Percentiles rank a stretch among this genome's conserved stretches.
These are phyloP conservation scores for Thalassaphorura encarpata DNA, from an alignment of 1,140 invertebrate species.

Conservation along the genomic window DNA sequence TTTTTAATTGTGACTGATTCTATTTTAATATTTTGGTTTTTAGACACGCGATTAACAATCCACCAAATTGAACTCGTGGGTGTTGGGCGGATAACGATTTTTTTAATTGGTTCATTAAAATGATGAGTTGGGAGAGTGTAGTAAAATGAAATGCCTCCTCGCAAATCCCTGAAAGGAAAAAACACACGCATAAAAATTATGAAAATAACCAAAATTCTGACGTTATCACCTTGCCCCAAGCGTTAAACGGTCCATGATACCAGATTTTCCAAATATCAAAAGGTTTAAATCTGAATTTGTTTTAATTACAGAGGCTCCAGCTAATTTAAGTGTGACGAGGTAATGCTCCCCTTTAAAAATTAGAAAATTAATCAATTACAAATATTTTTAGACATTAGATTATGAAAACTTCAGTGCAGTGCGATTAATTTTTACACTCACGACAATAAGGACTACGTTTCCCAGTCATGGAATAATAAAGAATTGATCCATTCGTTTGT, in stretches of 20 bases:
- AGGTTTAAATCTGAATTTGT: not conserved
- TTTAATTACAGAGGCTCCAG: too few relatives aligned
- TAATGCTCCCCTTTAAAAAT: conserved; percentile 1
- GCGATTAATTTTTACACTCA: not conserved
- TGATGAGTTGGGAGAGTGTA: not conserved
- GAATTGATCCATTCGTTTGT: not conserved
- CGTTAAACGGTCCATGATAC: not conserved
- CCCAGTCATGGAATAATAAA: conserved; percentile 26
- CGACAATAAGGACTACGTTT: conserved; percentile 18
- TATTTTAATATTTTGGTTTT: not conserved
- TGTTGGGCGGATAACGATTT: not conserved
- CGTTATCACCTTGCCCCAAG: not conserved
- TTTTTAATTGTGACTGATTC: not conserved
- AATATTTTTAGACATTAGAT: not conserved
- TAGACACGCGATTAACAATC: not conserved
- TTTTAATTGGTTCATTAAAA: not conserved
- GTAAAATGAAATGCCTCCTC: not conserved
- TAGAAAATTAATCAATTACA: too few relatives aligned
- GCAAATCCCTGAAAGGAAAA: not conserved
- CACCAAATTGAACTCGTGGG: not conserved
- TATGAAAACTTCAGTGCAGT: not conserved
- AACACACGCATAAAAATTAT: not conserved
- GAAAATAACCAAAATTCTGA: not conserved
- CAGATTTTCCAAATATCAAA: not conserved
- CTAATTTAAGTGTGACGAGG: not conserved